Evolutionary conservation across 2,113 vertebrate genomes (phyloP).

Genomic region (Copsychus sechellarum): DNA sequence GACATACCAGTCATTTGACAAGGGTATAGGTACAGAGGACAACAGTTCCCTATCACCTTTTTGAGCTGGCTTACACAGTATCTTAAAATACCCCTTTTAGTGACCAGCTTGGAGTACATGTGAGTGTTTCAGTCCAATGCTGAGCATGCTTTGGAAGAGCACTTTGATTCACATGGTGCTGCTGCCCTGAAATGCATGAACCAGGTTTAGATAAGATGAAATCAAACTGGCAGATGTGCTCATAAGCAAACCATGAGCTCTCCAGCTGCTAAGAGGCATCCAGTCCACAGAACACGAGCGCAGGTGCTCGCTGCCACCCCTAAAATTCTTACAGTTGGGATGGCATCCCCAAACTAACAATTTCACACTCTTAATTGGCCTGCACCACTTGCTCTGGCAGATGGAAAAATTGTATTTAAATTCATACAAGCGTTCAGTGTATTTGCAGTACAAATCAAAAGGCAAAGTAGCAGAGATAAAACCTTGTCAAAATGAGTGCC

Average conservation of each 20-base stretch:
- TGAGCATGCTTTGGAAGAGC: not conserved
- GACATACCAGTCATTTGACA: not conserved
- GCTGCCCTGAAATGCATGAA: not conserved
- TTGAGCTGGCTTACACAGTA: not conserved
- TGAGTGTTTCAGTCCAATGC: not conserved
- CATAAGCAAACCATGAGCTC: not conserved
- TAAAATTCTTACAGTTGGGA: not conserved
- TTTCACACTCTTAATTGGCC: not conserved
- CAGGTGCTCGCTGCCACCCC: not conserved
- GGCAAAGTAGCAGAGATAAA: not conserved
- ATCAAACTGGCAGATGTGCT: not conserved
- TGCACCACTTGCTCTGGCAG: not conserved
- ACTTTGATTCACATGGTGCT: not conserved
- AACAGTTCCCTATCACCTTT: not conserved
- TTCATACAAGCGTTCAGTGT: not conserved
- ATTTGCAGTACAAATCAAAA: constrained; percentile 1
- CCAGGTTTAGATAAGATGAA: not conserved
- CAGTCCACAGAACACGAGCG: not conserved
- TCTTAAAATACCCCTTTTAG: not conserved
- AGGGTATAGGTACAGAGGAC: not conserved
- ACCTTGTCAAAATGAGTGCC: not conserved
- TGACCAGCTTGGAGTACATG: not conserved
- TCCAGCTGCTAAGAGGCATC: not conserved
- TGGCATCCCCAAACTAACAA: not conserved
- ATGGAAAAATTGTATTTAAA: not conserved